Evolutionary conservation across 2,888 invertebrate species (phyloP).

Genomic region (Fragum sueziense): DNA sequence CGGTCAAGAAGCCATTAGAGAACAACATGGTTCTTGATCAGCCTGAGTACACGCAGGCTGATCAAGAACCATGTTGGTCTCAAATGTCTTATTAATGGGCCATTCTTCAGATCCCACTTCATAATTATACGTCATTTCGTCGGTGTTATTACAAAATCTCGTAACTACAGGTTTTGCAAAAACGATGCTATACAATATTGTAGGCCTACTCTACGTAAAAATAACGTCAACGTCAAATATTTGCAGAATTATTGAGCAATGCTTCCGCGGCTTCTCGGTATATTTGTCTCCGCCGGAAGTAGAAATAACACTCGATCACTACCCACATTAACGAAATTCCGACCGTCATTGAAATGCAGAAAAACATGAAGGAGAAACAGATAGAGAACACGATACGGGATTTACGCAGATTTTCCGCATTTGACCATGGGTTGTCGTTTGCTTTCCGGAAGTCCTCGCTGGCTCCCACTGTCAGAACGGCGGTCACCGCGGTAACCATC

Average conservation of each 20-base stretch:
- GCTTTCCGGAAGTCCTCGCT: constrained; percentile 59
- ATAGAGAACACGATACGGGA: constrained; percentile 65
- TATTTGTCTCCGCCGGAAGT: constrained; percentile 59
- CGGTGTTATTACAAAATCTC: too few species aligned
- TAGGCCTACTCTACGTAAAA: too few species aligned
- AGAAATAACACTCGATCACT: constrained; percentile 62
- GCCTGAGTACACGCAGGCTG: too few species aligned
- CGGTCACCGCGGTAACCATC: constrained; percentile 60
- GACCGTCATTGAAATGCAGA: constrained; percentile 64
- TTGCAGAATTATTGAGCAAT: constrained; percentile 27
- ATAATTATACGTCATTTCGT: too few species aligned
- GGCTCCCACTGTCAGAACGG: constrained; percentile 63
- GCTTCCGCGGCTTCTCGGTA: constrained; percentile 44
- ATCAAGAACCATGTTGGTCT: too few species aligned
- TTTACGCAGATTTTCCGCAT: constrained; percentile 51
- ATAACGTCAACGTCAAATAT: too few species aligned
- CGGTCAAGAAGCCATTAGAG: too few species aligned
- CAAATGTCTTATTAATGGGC: too few species aligned
- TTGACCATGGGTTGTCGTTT: constrained; percentile 54
- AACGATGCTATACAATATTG: too few species aligned
- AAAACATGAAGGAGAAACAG: constrained; percentile 66
- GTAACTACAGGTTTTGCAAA: too few species aligned
- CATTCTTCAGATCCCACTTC: too few species aligned
- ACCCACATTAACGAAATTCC: constrained; percentile 64
- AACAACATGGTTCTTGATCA: too few species aligned